Conservation (phyloP, 2,113 vertebrate species). For the Arenaria interpres region DNA sequence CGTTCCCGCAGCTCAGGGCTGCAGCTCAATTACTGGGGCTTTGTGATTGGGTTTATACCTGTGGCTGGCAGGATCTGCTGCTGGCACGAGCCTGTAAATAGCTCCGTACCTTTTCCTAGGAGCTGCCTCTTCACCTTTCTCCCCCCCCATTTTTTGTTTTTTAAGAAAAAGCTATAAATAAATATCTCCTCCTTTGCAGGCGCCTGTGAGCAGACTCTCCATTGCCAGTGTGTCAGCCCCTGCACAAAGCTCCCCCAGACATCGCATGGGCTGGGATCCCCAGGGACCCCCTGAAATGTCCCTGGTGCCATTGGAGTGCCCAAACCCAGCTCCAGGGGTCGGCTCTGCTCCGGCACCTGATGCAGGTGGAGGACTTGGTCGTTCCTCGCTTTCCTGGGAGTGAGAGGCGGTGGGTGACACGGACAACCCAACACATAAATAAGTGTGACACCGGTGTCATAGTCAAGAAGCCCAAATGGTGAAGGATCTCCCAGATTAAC, state of each 20-base stretch:
- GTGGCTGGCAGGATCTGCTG: neutral
- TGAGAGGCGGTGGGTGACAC: neutral
- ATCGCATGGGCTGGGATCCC: rapidly evolving
- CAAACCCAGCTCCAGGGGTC: neutral
- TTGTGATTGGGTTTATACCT: neutral
- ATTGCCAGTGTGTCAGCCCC: rapidly evolving
- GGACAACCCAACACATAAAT: neutral
- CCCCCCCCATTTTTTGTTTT: rapidly evolving
- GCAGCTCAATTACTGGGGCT: neutral
- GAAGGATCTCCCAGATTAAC: constrained; percentile 5
- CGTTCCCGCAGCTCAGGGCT: rapidly evolving
- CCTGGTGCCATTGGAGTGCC: neutral
- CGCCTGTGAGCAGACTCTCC: neutral
- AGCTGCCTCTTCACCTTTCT: neutral
- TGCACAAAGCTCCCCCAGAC: neutral
- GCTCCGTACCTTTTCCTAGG: neutral
- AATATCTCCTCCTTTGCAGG: neutral
- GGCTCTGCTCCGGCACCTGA: rapidly evolving
- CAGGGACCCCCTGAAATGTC: neutral
- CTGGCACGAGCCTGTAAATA: neutral
- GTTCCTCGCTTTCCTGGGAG: neutral
- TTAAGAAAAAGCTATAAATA: neutral
- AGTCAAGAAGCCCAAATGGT: neutral
- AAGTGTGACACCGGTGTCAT: rapidly evolving
- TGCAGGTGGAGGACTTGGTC: rapidly evolving